Evolutionary conservation across 2,797 vertebrate species (phyloP).

Genomic region (Spheniscus humboldti): DNA sequence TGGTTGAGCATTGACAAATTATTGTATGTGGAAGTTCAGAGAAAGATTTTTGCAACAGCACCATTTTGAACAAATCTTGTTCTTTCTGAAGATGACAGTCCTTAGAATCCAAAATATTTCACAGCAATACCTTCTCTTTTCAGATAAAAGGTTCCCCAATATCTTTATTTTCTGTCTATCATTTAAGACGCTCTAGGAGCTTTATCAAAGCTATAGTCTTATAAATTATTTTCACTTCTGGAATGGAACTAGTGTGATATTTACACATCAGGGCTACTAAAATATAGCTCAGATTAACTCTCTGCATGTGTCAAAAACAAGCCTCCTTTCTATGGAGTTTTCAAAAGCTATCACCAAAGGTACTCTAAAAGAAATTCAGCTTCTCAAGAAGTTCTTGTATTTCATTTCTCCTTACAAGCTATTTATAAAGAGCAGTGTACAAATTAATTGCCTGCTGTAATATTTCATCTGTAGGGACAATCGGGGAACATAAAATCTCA

Average conservation of each 20-base stretch:
- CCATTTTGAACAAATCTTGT: background rate
- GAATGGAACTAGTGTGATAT: background rate
- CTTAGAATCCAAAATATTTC: background rate
- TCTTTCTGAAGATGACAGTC: background rate
- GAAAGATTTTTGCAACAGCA: background rate
- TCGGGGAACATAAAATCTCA: background rate
- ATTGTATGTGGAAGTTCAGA: background rate
- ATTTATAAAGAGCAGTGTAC: background rate
- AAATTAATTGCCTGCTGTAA: background rate
- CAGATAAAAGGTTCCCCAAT: background rate
- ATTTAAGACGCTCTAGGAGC: background rate
- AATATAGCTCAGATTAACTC: background rate
- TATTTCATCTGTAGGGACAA: background rate
- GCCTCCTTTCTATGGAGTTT: background rate
- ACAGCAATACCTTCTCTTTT: background rate
- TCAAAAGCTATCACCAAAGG: background rate
- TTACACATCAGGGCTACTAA: background rate
- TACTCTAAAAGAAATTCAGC: background rate
- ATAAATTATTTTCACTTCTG: background rate
- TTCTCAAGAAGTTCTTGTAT: background rate
- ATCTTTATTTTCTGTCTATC: background rate
- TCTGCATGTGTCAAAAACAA: background rate
- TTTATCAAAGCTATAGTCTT: background rate
- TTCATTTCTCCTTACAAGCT: background rate
- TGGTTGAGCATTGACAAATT: background rate